These are phyloP conservation scores for Laspeyria flexula DNA, from an alignment of 2,888 invertebrate species.

Conservation along the genomic window DNA sequence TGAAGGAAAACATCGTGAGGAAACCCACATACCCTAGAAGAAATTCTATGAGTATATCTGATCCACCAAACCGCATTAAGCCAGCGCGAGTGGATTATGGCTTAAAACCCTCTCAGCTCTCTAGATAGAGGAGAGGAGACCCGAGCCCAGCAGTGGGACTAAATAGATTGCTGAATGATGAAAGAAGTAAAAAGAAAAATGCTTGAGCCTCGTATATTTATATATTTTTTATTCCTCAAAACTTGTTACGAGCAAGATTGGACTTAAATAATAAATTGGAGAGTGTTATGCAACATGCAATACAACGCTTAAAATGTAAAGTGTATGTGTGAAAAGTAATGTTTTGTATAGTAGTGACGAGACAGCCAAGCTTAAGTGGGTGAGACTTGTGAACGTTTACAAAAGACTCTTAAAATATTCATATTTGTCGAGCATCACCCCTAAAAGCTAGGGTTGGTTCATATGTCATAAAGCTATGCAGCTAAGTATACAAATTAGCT, in stretches of 20 bases:
- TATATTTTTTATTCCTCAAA: neutral
- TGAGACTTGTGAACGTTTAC: slow-evolving; percentile 54
- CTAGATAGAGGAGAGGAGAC: too few species aligned
- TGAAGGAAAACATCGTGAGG: too few species aligned
- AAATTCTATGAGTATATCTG: too few species aligned
- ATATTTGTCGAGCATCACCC: slow-evolving; percentile 49
- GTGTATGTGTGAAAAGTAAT: slow-evolving; percentile 20
- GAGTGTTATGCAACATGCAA: slow-evolving; percentile 5
- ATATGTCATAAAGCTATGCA: too few species aligned
- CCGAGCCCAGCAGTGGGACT: too few species aligned
- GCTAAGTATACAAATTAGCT: slow-evolving; percentile 18
- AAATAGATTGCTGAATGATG: too few species aligned
- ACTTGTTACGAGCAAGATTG: neutral
- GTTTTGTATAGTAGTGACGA: slow-evolving; percentile 41
- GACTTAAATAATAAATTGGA: slow-evolving; percentile 4
- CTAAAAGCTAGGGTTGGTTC: slow-evolving; percentile 36
- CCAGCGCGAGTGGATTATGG: too few species aligned
- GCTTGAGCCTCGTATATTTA: too few species aligned
- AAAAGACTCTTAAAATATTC: slow-evolving; percentile 64
- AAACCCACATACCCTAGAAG: too few species aligned
- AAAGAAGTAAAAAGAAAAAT: too few species aligned
- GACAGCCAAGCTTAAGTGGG: slow-evolving; percentile 49
- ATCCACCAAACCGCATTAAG: too few species aligned
- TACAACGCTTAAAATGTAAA: slow-evolving; percentile 12
- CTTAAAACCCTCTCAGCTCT: too few species aligned